Evolutionary conservation across 2,888 invertebrate genomes (phyloP).

Genomic region (Cryptocephalus moraei): DNA sequence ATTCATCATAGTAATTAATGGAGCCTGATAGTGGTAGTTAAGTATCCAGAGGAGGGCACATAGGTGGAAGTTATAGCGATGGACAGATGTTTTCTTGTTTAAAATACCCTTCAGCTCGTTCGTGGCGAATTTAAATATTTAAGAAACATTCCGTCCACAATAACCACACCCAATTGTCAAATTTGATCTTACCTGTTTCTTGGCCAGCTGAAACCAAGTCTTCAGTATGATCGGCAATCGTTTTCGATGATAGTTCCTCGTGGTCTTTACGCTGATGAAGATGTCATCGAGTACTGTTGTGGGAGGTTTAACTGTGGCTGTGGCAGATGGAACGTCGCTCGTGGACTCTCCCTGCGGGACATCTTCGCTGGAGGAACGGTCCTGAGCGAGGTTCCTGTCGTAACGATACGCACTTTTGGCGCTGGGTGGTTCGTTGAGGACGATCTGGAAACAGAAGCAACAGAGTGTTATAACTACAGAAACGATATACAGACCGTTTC

Average conservation of each 20-base stretch:
- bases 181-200: slow-evolving; percentile 63
- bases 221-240: slow-evolving; percentile 79
- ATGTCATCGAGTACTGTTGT: slow-evolving; percentile 70
- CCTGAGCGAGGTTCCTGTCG: slow-evolving; percentile 24
- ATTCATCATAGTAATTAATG: too few relatives aligned
- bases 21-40: too few relatives aligned
- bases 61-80: too few relatives aligned
- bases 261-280: slow-evolving; percentile 93
- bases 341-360: slow-evolving; percentile 15
- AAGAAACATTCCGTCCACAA: too few relatives aligned
- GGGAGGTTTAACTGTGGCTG: slow-evolving; percentile 42
- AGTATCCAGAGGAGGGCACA: too few relatives aligned
- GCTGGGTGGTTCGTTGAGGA: slow-evolving; percentile 23
- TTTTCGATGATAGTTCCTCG: slow-evolving; percentile 74
- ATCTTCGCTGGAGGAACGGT: slow-evolving; percentile 17
- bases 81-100: too few relatives aligned
- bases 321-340: slow-evolving; percentile 31
- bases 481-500: too few relatives aligned
- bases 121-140: too few relatives aligned
- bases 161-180: too few relatives aligned
- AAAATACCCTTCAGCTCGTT: too few relatives aligned
- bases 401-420: slow-evolving; percentile 14
- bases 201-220: slow-evolving; percentile 93
- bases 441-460: too few relatives aligned
- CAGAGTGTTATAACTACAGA: slow-evolving; percentile 17